Evolutionary conservation across 2,888 invertebrate species (phyloP).

Genomic region (Coelogynopora nodosa): DNA sequence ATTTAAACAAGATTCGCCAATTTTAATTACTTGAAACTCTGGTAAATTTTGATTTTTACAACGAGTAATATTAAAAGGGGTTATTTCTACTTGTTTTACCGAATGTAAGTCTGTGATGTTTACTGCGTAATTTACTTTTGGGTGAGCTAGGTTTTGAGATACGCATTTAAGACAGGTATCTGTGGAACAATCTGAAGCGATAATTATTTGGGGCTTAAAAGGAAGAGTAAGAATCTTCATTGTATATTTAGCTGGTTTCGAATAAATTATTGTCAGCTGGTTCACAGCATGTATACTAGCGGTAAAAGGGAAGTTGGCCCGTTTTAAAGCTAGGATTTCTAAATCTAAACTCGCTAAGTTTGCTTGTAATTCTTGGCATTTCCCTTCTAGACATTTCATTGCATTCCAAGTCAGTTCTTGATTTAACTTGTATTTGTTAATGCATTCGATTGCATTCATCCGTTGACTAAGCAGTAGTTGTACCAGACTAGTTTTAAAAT

Average conservation of each 20-base stretch:
- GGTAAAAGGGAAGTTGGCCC: neutral
- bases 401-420: neutral
- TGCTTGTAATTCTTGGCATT: neutral
- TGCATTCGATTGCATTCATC: neutral
- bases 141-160: too few species aligned
- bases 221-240: neutral
- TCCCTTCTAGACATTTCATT: neutral
- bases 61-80: too few species aligned
- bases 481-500: neutral
- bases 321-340: neutral
- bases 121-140: too few species aligned
- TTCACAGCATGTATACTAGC: too few species aligned
- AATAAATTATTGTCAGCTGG: neutral
- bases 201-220: too few species aligned
- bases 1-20: too few species aligned
- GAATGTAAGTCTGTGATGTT: too few species aligned
- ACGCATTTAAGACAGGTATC: too few species aligned
- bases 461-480: neutral
- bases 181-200: too few species aligned
- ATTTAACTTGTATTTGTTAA: neutral
- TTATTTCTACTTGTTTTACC: too few species aligned
- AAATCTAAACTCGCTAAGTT: neutral
- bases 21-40: too few species aligned
- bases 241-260: neutral
- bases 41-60: too few species aligned